Conservation (phyloP, 2,888 invertebrate species). For the Macrophya annulata region DNA sequence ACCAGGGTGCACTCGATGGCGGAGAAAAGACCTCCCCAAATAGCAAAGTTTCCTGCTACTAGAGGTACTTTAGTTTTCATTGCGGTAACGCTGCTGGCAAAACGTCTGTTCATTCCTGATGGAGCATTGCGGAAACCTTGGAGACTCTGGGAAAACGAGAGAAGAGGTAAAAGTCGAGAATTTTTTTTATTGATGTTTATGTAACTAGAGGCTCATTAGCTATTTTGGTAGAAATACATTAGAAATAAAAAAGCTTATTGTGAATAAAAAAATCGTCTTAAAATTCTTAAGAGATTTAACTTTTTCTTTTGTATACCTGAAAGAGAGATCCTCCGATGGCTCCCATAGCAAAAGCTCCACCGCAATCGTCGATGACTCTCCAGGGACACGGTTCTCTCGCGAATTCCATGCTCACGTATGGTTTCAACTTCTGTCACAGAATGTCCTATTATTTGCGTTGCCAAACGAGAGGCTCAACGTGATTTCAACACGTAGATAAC, state of each 20-base stretch:
- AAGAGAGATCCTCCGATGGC: slow-evolving; percentile 97
- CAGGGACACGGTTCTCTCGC: slow-evolving; percentile 99
- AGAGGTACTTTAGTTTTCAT: slow-evolving; percentile 93
- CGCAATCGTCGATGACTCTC: slow-evolving; percentile 98
- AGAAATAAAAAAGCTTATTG: background rate
- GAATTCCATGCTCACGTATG: slow-evolving; percentile 92
- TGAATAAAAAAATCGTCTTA: background rate
- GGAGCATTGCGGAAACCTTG: slow-evolving; percentile 97
- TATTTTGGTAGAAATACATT: background rate
- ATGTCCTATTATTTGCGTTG: background rate
- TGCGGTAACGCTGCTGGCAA: slow-evolving; percentile 89
- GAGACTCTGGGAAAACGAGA: slow-evolving; percentile 85
- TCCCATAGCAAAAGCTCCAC: slow-evolving; percentile 99
- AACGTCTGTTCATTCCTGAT: slow-evolving; percentile 87
- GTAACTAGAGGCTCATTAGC: background rate
- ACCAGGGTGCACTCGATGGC: slow-evolving; percentile 97
- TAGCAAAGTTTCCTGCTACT: slow-evolving; percentile 96
- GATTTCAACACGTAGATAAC: background rate
- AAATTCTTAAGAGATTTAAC: background rate
- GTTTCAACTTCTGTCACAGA: background rate
- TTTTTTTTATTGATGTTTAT: background rate
- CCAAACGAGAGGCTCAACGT: background rate
- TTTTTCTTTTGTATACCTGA: slow-evolving; percentile 76
- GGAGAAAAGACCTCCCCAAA: slow-evolving; percentile 98
- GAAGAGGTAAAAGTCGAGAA: background rate